Evolutionary conservation across 2,888 invertebrate species (phyloP), one percentile per base, ranked within the genome.

Genomic region (Ectropis crepuscularia): DNA sequence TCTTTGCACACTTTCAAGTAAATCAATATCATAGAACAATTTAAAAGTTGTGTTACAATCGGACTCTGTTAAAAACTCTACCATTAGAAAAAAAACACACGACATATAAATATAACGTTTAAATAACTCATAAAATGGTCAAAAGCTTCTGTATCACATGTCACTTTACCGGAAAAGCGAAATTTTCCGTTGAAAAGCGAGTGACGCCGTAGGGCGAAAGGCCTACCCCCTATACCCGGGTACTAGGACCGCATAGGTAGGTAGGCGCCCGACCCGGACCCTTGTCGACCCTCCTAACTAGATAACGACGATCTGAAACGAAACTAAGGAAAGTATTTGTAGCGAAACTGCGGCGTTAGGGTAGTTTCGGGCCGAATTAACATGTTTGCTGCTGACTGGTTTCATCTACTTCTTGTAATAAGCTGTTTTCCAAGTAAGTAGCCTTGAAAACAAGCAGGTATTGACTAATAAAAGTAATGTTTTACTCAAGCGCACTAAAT

Each of bases 241-340:
- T 70, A 68, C 72, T 64, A 50, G 70, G 70, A 68, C 68, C 70
- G 67, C 65, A 65, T 54, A 65, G 65, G 65, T 61, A 61, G 65
- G 61, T 87, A 42, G 51, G 47, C 28, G 28, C 51, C 51, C 51
- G 51, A 51, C 51, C 87, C 86, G 87, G 85, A 91, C 92, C 92
- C 90, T 90, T 87, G 91, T 91, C 90, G 88, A 86, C 88, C 89
- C 88, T 82, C 82, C 90, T 91, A 92, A 91, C 91, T 88, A 90
- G 91, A 92, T 92, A 92, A 91, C 89, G 84, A 83, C 89, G 88
- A 87, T 88, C 89, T 79, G 79, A 83, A 88, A 87, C 88, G 85
- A 89, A 90, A 90, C 89, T 90, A 88, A 84, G 90, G 86, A 89
- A 90, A 90, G 89, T 90, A 90, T 89, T 88, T 83, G 85, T 85